phyloP scores from a whole-genome alignment of 2,888 invertebrate species.

The Andrena praecox region DNA sequence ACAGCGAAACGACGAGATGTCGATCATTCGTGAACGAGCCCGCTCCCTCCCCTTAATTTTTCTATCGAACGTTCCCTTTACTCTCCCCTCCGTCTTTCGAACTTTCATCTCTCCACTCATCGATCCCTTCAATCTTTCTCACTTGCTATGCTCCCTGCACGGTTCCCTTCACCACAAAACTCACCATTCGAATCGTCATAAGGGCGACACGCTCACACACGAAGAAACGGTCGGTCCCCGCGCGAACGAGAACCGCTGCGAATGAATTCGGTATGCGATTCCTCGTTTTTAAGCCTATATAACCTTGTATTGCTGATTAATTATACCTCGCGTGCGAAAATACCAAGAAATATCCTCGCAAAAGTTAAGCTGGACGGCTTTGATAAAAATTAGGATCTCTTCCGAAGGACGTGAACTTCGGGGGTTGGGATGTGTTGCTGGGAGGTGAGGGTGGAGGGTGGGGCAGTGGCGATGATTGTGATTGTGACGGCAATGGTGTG shows the following conservation, averaged over 20 bases:
- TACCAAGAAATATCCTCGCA: constrained; percentile 84
- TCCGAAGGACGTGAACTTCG: constrained; percentile 80
- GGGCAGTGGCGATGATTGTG: constrained; percentile 17
- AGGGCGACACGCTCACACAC: constrained; percentile 51
- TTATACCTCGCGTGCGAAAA: constrained; percentile 82
- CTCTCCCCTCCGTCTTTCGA: constrained; percentile 6
- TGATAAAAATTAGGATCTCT: constrained; percentile 84
- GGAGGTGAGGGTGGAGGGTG: constrained; percentile 52
- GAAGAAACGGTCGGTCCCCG: constrained; percentile 41
- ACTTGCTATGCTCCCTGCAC: not conserved
- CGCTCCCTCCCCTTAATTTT: not conserved
- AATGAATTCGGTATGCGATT: constrained; percentile 65
- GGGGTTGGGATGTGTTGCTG: constrained; percentile 63
- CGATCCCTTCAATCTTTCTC: not conserved
- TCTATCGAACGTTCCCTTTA: not conserved
- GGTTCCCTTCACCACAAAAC: constrained; percentile 5
- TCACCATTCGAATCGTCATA: constrained; percentile 48
- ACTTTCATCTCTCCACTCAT: not conserved
- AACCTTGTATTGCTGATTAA: constrained; percentile 69
- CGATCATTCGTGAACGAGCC: constrained; percentile 33
- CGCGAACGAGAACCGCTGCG: constrained; percentile 17
- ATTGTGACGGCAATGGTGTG: constrained; percentile 13
- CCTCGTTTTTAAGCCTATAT: constrained; percentile 68
- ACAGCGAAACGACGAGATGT: constrained; percentile 41
- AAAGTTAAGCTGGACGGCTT: constrained; percentile 85